Evolutionary conservation across 2,888 invertebrate genomes (phyloP), one percentile per base, ranked within the genome.

Genomic region (Gari tellinella): DNA sequence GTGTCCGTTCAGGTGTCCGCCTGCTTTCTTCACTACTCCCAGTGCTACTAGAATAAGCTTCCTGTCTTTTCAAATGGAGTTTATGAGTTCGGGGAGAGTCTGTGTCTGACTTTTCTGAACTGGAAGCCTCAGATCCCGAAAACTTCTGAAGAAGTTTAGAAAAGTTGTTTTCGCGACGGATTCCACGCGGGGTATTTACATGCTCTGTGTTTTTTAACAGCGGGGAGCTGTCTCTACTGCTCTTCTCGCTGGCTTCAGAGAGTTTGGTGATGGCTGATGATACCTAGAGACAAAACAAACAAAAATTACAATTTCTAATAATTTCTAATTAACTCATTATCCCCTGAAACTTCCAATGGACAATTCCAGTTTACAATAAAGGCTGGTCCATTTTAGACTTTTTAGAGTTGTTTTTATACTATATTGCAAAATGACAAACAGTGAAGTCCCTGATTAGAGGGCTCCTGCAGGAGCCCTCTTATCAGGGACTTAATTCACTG

Each of bases 1-100:
- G 92, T 83, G 84, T 91, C 89, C 80, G 89, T 90, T 87, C 88
- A 4, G 89, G 89, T 14, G 87, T 87, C 48, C 84, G 70, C 4
- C 86, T 75, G 23, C 45, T 17, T 7, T 79, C 82, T 52, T 83
- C 85, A 52, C 84, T 80, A 25, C 80, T 85, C 31, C 78, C 80
- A 58, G 82, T 83, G 52, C 82, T 85, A 12, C 81, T 67, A 5
- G 83, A 75, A 57, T 66, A 80, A 8, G 82, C 81, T 57, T 80
- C 83, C 53, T 85, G 85, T 3, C 86, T 72, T 21, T 69, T 79
- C 8, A 84, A 64, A 43, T 74, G 68, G 19, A 61, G 55, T 61
- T 80, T 77, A n/a, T 67, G 66, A 10, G 78, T 66, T 10, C 69
- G 56, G 0, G 81, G 69, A 10, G 82, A 78, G 7, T 77, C 82